Evolutionary conservation across 2,797 vertebrate species (phyloP), one percentile per base, ranked within the genome.

Genomic region (Mormyrus proboscirostris): DNA sequence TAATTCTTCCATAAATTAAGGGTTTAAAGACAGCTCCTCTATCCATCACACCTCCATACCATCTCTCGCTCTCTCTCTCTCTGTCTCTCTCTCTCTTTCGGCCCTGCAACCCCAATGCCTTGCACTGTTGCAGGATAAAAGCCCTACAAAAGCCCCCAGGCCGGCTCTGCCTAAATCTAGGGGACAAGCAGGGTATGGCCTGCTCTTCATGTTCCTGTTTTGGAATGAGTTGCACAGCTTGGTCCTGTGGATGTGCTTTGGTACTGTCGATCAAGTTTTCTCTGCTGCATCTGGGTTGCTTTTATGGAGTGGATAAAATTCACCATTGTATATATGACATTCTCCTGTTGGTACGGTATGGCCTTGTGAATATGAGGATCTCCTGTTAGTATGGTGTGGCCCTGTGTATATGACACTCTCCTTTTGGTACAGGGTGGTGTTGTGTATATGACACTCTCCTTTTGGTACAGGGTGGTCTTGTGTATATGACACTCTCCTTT

Each of bases 1-100:
- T 91, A 86, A 50, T 88, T 90, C 89, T 65, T 50, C 53, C 57
- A 69, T 89, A 93, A 92, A 91, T 90, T 92, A 91, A 90, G 88
- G 86, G 41, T 87, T 91, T 88, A 90, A 92, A 47, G 8, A 91
- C 92, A 92, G 91, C 85, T 90, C 89, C 89, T 90, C 88, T 89
- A 22, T 22, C 41, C 88, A 49, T 86, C 90, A 29, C 1, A 16
- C 12, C 2, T 1, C n/a, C 25, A 0, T 12, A 55, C 4, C 79
- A 44, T 90, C 19, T 41, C 14, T 2, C 16, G 5, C 10, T 65
- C 49, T 29, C 19, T n/a, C 38, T 12, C 12, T 55, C 49, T 69
- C 86, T 19, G 89, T 88, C 19, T 38, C 82, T 69, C 50, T 57
- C 90, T 88, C n/a, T 29, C 65, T n/a, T 86, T 14, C 41, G 9